A percentile compares a stretch with the other conserved stretches of the same genome.
phyloP scores from a whole-genome alignment of 2,888 invertebrate species.

The Tryphoninae sp. region DNA sequence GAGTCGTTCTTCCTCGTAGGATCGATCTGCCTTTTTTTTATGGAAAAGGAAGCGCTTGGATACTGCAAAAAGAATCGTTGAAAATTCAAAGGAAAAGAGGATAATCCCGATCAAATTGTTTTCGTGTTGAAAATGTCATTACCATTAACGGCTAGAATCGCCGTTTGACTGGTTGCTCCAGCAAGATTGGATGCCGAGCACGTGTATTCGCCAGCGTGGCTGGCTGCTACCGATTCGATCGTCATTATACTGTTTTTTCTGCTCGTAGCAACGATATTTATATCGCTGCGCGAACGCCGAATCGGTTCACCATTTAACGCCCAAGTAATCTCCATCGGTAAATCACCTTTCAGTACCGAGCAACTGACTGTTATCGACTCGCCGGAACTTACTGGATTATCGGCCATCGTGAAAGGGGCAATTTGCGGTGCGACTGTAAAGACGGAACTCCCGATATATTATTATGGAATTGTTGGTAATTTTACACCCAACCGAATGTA shows the following conservation, averaged over 20 bases:
- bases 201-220: constrained; percentile 83
- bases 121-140: constrained; percentile 69
- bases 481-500: background rate
- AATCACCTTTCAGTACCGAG: constrained; percentile 89
- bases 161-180: constrained; percentile 82
- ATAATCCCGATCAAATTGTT: background rate
- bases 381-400: constrained; percentile 89
- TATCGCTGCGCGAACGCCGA: constrained; percentile 76
- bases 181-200: constrained; percentile 83
- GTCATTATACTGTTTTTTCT: constrained; percentile 83
- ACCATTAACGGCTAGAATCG: constrained; percentile 83
- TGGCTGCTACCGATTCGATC: constrained; percentile 83
- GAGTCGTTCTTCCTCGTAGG: constrained; percentile 54
- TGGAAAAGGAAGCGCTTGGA: constrained; percentile 36
- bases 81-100: background rate
- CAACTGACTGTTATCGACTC: constrained; percentile 90
- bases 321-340: constrained; percentile 85
- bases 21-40: background rate
- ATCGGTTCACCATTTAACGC: constrained; percentile 79
- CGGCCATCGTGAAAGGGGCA: constrained; percentile 88
- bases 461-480: background rate
- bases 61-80: background rate
- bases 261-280: constrained; percentile 80
- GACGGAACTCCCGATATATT: constrained; percentile 55
- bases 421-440: constrained; percentile 87